Base-by-base conservation (phyloP, 2,113 vertebrate genomes). In the Passer domesticus region DNA sequence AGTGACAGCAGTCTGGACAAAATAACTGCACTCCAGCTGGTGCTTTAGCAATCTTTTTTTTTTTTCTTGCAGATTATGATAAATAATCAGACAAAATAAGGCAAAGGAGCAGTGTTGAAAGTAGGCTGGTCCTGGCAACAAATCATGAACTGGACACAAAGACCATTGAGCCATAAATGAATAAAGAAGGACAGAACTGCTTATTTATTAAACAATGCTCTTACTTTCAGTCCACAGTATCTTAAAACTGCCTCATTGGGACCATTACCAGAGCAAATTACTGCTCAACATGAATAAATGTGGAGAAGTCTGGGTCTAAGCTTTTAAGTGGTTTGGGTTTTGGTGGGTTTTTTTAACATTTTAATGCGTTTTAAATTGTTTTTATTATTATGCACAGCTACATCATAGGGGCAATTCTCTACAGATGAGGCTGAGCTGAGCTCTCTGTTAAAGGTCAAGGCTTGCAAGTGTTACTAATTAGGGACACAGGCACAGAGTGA, bases 381-480 rank as follows among this genome's bases (percentile, higher is more conserved):
- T 96, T 95, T 97, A 81, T 93, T 94, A 62, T 92, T 94, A 92
- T 85, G 93, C 87, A 76, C 58, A 83, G 76, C 75, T 83, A 93
- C 83, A 91, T 80, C 85, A 95, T 53, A 37, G 74, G 66, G 63
- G 37, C 59, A 92, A 79, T 79, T 92, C 91, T 73, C 59, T 43
- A 28, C 2, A 92, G 90, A 93, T 2, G 55, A 88, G 78, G 67
- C 85, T 70, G 62, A 87, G 82, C 43, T 0, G 10, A 90, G 70
- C 47, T 90, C 74, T 79, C 72, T 55, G 76, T 7, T 35, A 95
- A 95, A 93, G 95, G 92, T 93, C 89, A 95, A 87, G 78, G 67
- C 89, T 94, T 89, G 21, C 93, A 85, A 95, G 89, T 85, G 67
- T 92, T 94, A 91, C 91, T 87, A 95, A 94, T 91, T 94, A 94